Conservation (phyloP, 1,140 invertebrate species). For the Microplitis demolitor region DNA sequence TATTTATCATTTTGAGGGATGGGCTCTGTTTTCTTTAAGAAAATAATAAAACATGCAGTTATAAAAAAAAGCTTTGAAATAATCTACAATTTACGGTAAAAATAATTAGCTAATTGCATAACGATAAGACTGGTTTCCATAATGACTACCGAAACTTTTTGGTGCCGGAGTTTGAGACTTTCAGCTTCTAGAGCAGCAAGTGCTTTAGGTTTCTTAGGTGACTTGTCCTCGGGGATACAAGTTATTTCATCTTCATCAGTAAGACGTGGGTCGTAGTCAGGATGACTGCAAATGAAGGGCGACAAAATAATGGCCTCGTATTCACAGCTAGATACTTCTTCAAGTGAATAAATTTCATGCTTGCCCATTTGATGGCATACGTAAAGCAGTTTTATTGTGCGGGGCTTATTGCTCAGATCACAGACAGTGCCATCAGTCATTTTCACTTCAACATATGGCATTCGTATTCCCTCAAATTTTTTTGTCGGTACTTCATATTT, state of each 20-base stretch:
- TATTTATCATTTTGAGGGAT: not conserved
- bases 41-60: not conserved
- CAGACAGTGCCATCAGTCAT: conserved; percentile 87
- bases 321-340: conserved; percentile 92
- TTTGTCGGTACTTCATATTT: conserved; percentile 65
- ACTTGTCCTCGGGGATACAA: conserved; percentile 74
- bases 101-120: conserved; percentile 16
- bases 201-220: conserved; percentile 76
- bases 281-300: conserved; percentile 84
- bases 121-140: not conserved
- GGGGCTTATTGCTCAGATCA: conserved; percentile 83
- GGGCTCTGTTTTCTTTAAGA: not conserved
- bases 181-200: conserved; percentile 75
- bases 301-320: conserved; percentile 91
- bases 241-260: conserved; percentile 80
- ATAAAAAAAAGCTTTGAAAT: not conserved
- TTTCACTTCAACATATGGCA: conserved; percentile 83
- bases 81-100: conserved; percentile 19
- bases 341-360: conserved; percentile 90
- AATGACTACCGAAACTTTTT: conserved; percentile 61
- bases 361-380: conserved; percentile 85
- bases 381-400: conserved; percentile 80
- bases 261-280: conserved; percentile 84
- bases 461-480: conserved; percentile 83
- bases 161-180: conserved; percentile 70